A percentile compares a stretch with the other conserved stretches of the same genome.
phyloP scores from a whole-genome alignment of 1,140 invertebrate genomes.

The Drosophila erecta region DNA sequence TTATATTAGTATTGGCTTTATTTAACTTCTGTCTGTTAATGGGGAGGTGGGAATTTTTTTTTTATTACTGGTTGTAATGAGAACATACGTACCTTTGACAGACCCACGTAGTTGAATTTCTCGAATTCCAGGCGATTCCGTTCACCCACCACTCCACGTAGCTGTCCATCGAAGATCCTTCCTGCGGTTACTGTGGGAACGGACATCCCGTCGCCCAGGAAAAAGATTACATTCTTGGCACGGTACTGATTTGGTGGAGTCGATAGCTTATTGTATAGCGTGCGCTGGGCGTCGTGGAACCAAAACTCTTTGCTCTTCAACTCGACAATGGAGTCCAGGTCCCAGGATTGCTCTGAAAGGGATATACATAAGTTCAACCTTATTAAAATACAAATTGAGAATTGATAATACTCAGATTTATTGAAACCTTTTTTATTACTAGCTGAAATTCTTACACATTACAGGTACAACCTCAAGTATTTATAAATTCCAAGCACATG shows the following conservation, averaged over 20 bases:
- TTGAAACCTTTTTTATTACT: background rate
- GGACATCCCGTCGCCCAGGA: constrained; percentile 93
- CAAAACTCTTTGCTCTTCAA: constrained; percentile 69
- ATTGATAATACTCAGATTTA: too few relatives aligned
- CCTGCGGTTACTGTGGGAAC: constrained; percentile 89
- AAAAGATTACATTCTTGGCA: constrained; percentile 91
- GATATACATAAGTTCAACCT: too few relatives aligned
- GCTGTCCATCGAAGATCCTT: constrained; percentile 89
- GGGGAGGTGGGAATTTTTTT: background rate
- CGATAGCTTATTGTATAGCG: constrained; percentile 59
- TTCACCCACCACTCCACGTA: constrained; percentile 87
- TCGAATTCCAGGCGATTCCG: constrained; percentile 90
- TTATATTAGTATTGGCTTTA: too few relatives aligned
- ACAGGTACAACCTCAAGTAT: constrained; percentile 16
- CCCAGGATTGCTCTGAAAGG: constrained; percentile 49
- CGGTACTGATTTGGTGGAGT: constrained; percentile 68
- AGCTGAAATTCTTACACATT: constrained; percentile 1
- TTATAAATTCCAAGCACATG: constrained; percentile 22
- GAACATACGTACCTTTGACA: constrained; percentile 88
- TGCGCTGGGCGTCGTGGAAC: constrained; percentile 68
- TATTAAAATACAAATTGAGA: too few relatives aligned
- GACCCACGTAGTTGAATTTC: constrained; percentile 89
- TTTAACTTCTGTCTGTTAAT: too few relatives aligned
- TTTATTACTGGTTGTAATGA: background rate
- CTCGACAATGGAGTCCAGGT: constrained; percentile 39